phyloP scores from a whole-genome alignment of 1,140 invertebrate genomes.

The Plutomurus gul region DNA sequence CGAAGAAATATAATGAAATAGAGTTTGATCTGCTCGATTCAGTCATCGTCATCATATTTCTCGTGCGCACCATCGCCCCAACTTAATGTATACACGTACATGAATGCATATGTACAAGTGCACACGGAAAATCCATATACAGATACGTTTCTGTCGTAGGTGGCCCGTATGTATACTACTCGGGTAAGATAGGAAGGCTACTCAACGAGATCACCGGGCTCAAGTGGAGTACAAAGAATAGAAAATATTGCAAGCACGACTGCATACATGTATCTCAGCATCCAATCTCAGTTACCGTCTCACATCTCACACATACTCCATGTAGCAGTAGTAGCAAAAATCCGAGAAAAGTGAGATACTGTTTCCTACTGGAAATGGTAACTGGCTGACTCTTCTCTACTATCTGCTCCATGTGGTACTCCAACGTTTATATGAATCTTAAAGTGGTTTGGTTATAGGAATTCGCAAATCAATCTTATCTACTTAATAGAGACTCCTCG shows the following conservation, averaged over 20 bases:
- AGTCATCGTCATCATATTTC: conserved; percentile 3
- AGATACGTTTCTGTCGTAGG: too few species aligned
- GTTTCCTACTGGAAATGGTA: too few species aligned
- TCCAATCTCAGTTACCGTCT: background rate
- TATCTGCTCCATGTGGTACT: too few species aligned
- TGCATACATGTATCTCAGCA: background rate
- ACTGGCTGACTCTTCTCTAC: too few species aligned
- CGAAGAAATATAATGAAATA: background rate
- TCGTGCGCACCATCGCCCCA: background rate
- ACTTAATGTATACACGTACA: too few species aligned
- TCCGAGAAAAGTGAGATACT: too few species aligned
- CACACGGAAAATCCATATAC: too few species aligned
- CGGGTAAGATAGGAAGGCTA: too few species aligned
- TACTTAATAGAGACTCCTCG: background rate
- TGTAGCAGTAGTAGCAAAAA: background rate
- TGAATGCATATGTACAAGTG: too few species aligned
- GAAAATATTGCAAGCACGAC: background rate
- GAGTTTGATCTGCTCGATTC: conserved; percentile 2
- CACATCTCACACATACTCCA: background rate
- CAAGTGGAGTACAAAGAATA: too few species aligned
- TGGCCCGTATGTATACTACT: too few species aligned
- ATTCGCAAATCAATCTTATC: background rate
- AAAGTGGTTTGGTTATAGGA: background rate
- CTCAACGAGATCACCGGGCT: too few species aligned
- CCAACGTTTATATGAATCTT: background rate